Evolutionary conservation across 2,888 invertebrate species (phyloP), one percentile per base, ranked within the genome.

Genomic region (Tipula confusa): DNA sequence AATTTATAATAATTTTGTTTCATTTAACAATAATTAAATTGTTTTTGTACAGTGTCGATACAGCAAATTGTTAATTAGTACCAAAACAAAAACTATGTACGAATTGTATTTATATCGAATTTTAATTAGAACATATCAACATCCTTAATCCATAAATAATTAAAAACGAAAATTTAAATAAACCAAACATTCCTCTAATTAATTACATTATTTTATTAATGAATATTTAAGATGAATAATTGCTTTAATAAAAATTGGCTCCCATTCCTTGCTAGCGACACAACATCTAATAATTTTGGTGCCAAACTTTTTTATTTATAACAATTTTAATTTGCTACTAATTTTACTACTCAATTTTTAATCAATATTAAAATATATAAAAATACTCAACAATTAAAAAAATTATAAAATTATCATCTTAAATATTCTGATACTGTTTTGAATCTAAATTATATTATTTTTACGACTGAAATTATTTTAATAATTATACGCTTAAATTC

Each of bases 381-480:
- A 24, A 64, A 64, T 64, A 64, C 64, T 64, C 64, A 64, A 24
- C 24, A 64, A 24, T 64, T 64, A 7, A 24, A n/a, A n/a, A n/a
- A 24, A 64, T 64, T 43, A 15, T n/a, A 2, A 64, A 64, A 9
- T 64, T 9, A 64, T 24, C 64, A 64, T 64, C 64, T 64, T 64
- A 64, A 64, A 64, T 64, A 64, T 64, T n/a, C n/a, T n/a, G n/a
- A n/a, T 9, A 64, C 9, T 7, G 15, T 81, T 81, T 81, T 29
- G 31, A 81, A 81, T 29, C 31, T 31, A 81, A 81, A 29, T 81
- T 31, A 29, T 81, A 29, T 31, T 28, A 79, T 79, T 28, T 24
- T 31, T 81, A 31, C 29, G 29, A 81, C 31, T 81, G 80, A 31
- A 81, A 31, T 81, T 29, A 81, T 81, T 81, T 81, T 81, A 31